phyloP scores from a whole-genome alignment of 2,797 vertebrate species.

The Mus spretus region DNA sequence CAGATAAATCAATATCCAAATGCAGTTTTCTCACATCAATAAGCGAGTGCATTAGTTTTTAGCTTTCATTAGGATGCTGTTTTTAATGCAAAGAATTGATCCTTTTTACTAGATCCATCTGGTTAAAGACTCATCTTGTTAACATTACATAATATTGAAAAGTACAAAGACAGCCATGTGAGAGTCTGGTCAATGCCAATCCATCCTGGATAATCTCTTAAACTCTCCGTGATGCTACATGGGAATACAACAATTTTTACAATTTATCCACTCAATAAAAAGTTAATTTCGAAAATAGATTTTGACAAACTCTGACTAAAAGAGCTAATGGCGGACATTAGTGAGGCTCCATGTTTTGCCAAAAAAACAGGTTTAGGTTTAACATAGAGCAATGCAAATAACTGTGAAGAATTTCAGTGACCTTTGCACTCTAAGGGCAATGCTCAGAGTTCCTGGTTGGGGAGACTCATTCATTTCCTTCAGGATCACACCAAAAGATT shows the following conservation, averaged over 20 bases:
- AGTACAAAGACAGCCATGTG: slow-evolving; percentile 9
- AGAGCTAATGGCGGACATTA: background rate
- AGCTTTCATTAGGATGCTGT: background rate
- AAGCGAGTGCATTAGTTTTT: slow-evolving; percentile 32
- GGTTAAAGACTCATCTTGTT: slow-evolving; percentile 36
- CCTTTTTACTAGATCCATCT: background rate
- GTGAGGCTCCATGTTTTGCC: background rate
- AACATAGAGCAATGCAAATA: background rate
- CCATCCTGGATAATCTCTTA: background rate
- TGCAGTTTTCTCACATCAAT: slow-evolving; percentile 20
- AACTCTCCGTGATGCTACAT: background rate
- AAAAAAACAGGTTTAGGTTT: background rate
- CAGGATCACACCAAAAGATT: background rate
- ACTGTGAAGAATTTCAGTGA: background rate
- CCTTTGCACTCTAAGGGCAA: background rate
- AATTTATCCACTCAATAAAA: background rate
- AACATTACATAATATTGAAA: slow-evolving; percentile 37
- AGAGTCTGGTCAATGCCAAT: background rate
- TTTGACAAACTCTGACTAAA: slow-evolving; percentile 36
- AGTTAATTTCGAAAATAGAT: slow-evolving; percentile 4
- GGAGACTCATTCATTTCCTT: slow-evolving; percentile 61
- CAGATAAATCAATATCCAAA: slow-evolving; percentile 41
- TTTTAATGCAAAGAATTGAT: slow-evolving; percentile 29
- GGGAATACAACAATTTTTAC: background rate
- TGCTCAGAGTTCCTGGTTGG: slow-evolving; percentile 32